These are phyloP conservation scores for Hydrozoanthus gracilis DNA, from an alignment of 92 coral and sea anemone species.

Conservation along the genomic window DNA sequence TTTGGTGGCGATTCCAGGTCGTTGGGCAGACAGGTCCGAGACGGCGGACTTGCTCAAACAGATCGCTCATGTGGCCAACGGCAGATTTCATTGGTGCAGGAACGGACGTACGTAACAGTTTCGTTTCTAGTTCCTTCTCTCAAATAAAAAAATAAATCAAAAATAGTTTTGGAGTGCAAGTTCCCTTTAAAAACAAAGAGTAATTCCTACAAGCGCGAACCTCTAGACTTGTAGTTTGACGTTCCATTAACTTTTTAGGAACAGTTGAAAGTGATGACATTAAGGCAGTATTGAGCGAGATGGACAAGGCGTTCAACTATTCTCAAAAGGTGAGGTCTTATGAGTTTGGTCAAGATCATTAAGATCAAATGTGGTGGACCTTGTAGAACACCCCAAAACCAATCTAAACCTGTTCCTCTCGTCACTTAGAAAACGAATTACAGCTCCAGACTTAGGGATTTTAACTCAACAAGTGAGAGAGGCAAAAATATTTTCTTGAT, in stretches of 20 bases:
- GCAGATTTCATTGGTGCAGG: slow-evolving; percentile 98
- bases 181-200: no score
- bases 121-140: not conserved
- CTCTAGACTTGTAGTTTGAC: not conserved
- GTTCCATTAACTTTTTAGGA: slow-evolving; percentile 50
- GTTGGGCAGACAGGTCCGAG: slow-evolving; percentile 82
- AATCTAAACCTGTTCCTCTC: no score
- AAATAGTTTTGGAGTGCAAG: no score
- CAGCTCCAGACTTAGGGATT: no score
- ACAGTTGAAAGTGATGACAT: slow-evolving; percentile 94
- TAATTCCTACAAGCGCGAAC: no score
- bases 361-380: no score
- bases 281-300: slow-evolving; percentile 83
- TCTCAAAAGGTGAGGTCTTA: slow-evolving; percentile 83
- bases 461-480: no score
- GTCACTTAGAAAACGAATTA: no score
- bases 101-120: slow-evolving; percentile 72
- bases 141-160: no score
- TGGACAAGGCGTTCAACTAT: slow-evolving; percentile 94
- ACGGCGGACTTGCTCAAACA: slow-evolving; percentile 81
- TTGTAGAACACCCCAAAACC: no score
- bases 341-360: not conserved
- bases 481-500: no score
- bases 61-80: slow-evolving; percentile 90
- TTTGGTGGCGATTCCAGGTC: slow-evolving; percentile 90